phyloP scores from a whole-genome alignment of 2,888 invertebrate species.

The Ecliptopera silaceata region DNA sequence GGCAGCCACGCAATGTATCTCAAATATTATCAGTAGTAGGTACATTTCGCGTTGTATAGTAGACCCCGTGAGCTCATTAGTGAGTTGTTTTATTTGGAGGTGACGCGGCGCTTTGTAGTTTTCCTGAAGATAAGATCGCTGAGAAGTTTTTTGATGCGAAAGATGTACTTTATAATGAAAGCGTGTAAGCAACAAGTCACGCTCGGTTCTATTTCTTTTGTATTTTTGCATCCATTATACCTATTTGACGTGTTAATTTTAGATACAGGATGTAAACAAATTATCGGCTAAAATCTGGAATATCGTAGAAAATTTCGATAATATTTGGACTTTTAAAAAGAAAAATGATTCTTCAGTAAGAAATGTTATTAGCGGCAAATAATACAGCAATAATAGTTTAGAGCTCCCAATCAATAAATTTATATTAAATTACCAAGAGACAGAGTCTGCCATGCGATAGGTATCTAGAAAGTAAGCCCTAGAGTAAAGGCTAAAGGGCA shows the following conservation, averaged over 20 bases:
- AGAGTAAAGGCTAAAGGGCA: conserved; percentile 19
- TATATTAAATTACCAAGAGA: neutral
- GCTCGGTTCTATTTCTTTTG: too few species aligned
- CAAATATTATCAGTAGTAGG: too few species aligned
- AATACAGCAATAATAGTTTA: neutral
- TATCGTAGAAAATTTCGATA: too few species aligned
- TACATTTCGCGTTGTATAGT: too few species aligned
- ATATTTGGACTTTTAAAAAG: too few species aligned
- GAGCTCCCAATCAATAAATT: neutral
- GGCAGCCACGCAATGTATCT: too few species aligned
- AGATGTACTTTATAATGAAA: neutral
- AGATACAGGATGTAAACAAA: too few species aligned
- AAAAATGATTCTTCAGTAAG: too few species aligned
- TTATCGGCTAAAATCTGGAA: too few species aligned
- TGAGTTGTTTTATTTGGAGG: conserved; percentile 8
- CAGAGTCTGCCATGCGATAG: conserved; percentile 10
- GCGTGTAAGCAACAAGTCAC: neutral
- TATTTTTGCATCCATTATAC: too few species aligned
- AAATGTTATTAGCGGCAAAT: neutral
- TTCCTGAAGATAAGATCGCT: conserved; percentile 11
- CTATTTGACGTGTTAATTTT: too few species aligned
- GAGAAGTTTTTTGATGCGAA: neutral
- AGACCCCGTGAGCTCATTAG: neutral
- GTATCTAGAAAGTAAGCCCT: conserved; percentile 19
- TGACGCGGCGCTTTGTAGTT: conserved; percentile 6